Evolutionary conservation across 2,113 vertebrate species (phyloP), one percentile per base, ranked within the genome.

Genomic region (Numenius arquata): DNA sequence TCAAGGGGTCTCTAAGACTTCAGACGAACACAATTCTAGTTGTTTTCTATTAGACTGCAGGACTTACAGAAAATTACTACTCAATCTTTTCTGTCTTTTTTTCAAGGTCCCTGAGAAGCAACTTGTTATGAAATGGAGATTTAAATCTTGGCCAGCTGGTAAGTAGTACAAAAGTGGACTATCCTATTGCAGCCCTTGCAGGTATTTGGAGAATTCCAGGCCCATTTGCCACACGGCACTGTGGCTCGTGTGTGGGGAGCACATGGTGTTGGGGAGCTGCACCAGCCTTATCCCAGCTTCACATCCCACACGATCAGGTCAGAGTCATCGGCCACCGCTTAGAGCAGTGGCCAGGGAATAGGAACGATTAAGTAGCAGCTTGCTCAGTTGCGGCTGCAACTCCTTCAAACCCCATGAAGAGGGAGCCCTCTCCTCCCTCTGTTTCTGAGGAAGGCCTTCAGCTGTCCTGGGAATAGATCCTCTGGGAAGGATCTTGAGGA

Each of bases 71-170:
- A 85, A 70, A 38, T 16, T 34, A 43, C 27, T 82, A 59, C 17
- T 73, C 9, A 12, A 15, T 62, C 38, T 76, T 91, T 91, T 68
- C 38, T 88, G 21, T 61, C 52, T 65, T 58, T 82, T 65, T 65
- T 96, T 89, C 52, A 77, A 99, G 99, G 98, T 99, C 58, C 98
- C 98, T 8, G 98, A 99, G 90, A 98, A 98, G 93, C 98, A 98
- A 63, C 99, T 99, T 52, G 95, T 97, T 38, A 99, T 99, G 99
- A 99, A 98, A 80, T 99, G 99, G 99, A 98, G 99, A 97, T 99
- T 99, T 98, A 99, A 99, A 94, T 98, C 99, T 30, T 99, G 99
- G 99, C 99, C 99, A 78, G 97, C 98, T 56, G 98, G 99, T 99
- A 98, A 86, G 98, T 97, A 88, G 58, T 89, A 76, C 32, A 89